Evolutionary conservation across 2,113 vertebrate species (phyloP), one percentile per base, ranked within the genome.

Genomic region (Myiozetetes cayanensis): DNA sequence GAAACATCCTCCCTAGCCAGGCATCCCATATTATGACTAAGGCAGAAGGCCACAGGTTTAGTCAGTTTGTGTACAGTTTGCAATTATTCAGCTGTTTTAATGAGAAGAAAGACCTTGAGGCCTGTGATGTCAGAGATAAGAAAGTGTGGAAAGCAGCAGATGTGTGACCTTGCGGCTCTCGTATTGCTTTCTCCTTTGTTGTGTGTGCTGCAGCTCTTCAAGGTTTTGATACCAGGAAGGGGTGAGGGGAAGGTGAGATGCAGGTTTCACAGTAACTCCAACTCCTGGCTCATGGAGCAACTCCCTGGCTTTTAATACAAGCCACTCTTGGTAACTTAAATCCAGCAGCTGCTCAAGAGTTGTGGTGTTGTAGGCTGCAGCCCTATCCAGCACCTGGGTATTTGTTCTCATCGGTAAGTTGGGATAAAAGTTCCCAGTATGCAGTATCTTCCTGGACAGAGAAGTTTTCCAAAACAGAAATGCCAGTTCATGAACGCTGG

Each of bases 21-120:
- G 76, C 68, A 9, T 61, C 82, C 79, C 85, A 59, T 99, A 98
- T 99, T 99, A 97, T 99, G 99, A 98, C 99, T 99, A 97, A 98
- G 85, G 92, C 94, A 96, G 98, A 99, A 99, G 98, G 99, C 98
- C 97, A 97, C 96, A 85, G 89, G 94, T 97, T 97, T 91, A 94
- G 98, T 95, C 97, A 97, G 97, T 97, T 97, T 98, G 97, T 98
- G 97, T 98, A 97, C 98, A 97, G 96, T 97, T 98, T 97, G 97
- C 97, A 96, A 97, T 97, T 98, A 98, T 98, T 98, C 98, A 98
- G 98, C 98, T 98, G 98, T 98, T 98, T 98, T 97, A 97, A 98
- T 97, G 97, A 97, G 98, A 94, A 97, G 97, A 97, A 97, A 96
- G 98, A 97, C 98, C 98, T 98, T 98, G 98, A 91, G 52, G 90